Evolutionary conservation across 2,113 vertebrate genomes (phyloP), one percentile per base, ranked within the genome.

Genomic region (Lasiurus borealis): DNA sequence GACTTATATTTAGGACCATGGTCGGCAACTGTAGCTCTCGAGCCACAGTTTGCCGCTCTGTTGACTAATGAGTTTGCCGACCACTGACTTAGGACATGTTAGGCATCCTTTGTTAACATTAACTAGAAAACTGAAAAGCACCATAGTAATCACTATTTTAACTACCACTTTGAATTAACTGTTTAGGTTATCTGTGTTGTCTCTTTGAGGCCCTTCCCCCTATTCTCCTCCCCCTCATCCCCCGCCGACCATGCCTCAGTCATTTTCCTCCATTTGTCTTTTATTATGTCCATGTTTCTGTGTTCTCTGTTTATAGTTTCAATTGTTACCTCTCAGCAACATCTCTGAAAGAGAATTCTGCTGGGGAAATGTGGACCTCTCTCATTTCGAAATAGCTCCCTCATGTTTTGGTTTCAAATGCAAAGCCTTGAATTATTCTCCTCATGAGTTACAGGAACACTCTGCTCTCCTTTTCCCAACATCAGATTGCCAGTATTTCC

Each of bases 401-500:
- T 36, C 21, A 12, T 40, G 54, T 72, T 96, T 84, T 71, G 90
- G n/a, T 68, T 89, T 96, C 92, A 68, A 3, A 96, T 34, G 50
- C 83, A 83, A 88, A 94, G n/a, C 1, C 34, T 91, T 94, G 76
- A 84, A 31, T 93, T 95, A 31, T 27, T 82, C 66, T 72, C 40
- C 14, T 27, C 9, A 27, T 40, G 73, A 81, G 62, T 78, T 69
- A 59, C 0, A 12, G 81, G 85, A 44, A 54, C 9, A 23, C 52
- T 29, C 31, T 73, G 4, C 52, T 78, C 83, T 76, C 34, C 62
- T 48, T 64, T 71, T 31, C 27, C 40, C 21, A 23, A 0, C 8
- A 50, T 40, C 25, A 68, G 46, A 57, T 23, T 54, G 81, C 73
- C 64, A 46, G 0, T 73, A 54, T 71, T 87, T 73, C 81, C 13